Percentiles rank a stretch among this genome's conserved stretches.
phyloP scores from a whole-genome alignment of 1,140 invertebrate genomes.

The Protaetia brevitarsis region DNA sequence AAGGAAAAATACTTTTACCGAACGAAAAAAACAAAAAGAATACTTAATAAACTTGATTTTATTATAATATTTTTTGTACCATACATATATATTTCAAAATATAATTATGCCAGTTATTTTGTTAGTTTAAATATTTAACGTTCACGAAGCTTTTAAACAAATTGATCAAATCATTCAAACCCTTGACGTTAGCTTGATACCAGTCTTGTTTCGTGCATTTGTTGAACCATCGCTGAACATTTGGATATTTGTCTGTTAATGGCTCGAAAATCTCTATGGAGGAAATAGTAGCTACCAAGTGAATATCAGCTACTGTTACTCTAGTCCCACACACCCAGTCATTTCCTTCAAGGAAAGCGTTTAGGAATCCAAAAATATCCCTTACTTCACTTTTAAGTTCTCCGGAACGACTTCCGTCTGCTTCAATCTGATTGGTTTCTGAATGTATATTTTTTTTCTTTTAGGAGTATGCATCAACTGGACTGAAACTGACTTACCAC shows the following conservation, averaged over 20 bases:
- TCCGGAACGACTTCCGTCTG: no score
- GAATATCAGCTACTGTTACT: constrained; percentile 47
- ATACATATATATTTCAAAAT: no score
- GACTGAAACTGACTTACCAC: no score
- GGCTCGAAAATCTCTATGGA: constrained; percentile 39
- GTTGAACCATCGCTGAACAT: constrained; percentile 40
- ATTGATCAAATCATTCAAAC: background rate
- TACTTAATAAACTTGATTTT: no score
- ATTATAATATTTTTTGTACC: no score
- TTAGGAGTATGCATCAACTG: no score
- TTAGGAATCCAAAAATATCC: background rate
- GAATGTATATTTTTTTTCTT: background rate
- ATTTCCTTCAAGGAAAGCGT: background rate
- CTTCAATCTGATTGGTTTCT: no score
- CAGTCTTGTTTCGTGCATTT: constrained; percentile 40
- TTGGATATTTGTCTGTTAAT: constrained; percentile 40
- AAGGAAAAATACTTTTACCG: no score
- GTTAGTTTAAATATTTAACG: no score
- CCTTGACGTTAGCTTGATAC: constrained; percentile 34
- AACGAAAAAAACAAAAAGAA: no score
- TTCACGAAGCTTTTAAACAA: background rate
- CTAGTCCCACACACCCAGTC: constrained; percentile 30
- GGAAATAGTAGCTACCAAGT: constrained; percentile 45
- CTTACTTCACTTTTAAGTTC: background rate
- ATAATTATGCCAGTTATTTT: no score